These are phyloP conservation scores for Melieria picta DNA, from an alignment of 2,888 invertebrate species.

Conservation along the genomic window DNA sequence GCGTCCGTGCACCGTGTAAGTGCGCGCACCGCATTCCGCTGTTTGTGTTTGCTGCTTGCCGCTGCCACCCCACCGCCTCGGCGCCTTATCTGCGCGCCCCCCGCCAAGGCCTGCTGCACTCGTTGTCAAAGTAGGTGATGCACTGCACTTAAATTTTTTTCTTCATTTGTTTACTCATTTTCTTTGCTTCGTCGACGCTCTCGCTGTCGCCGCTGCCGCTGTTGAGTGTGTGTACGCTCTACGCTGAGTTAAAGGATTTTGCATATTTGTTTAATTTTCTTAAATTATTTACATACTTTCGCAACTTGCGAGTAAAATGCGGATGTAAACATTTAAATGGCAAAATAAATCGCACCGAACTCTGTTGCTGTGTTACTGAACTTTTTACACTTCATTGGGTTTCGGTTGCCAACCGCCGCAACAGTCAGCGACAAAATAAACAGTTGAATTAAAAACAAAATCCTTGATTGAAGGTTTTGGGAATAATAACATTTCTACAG, in stretches of 20 bases:
- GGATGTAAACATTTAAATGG: slow-evolving; percentile 7
- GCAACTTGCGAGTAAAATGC: background rate
- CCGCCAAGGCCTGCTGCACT: background rate
- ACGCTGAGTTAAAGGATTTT: background rate
- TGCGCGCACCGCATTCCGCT: background rate
- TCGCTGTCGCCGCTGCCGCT: background rate
- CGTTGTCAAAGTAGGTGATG: background rate
- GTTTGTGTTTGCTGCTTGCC: background rate
- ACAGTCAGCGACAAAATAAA: background rate
- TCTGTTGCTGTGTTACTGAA: background rate
- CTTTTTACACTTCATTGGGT: background rate
- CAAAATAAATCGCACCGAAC: background rate
- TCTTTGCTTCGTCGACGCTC: background rate
- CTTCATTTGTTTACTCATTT: background rate
- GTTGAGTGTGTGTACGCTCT: background rate
- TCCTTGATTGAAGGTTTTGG: background rate
- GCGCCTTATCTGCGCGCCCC: too few relatives aligned
- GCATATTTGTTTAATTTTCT: background rate
- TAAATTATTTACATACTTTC: background rate
- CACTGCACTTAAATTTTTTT: background rate
- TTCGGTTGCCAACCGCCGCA: background rate
- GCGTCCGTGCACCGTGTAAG: background rate
- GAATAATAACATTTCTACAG: background rate
- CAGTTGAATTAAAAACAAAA: background rate
- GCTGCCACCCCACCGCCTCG: background rate